phyloP scores from a whole-genome alignment of 2,797 vertebrate species.

The Ibycter americanus region DNA sequence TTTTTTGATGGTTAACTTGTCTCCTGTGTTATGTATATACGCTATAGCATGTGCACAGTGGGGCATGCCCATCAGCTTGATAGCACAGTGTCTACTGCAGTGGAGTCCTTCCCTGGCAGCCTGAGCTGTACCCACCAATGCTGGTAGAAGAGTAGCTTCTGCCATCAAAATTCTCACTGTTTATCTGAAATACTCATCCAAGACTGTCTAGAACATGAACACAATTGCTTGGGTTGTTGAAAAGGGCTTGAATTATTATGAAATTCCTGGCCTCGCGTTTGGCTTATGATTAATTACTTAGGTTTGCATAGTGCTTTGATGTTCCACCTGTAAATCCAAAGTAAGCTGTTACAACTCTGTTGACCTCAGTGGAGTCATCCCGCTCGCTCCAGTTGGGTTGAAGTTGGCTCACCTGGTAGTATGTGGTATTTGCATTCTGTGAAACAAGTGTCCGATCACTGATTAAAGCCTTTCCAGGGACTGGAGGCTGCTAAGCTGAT shows the following conservation, averaged over 20 bases:
- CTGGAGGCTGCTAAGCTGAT: neutral
- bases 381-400: neutral
- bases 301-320: neutral
- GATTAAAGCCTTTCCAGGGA: constrained; percentile 13
- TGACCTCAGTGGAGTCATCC: neutral
- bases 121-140: neutral
- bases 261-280: neutral
- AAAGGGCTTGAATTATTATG: neutral
- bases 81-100: neutral
- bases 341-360: neutral
- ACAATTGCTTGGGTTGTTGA: neutral
- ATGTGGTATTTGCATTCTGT: neutral
- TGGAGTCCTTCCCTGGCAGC: neutral
- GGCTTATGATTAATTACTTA: neutral
- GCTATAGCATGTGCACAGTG: neutral
- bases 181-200: neutral
- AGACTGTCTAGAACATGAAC: neutral
- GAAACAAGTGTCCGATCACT: neutral
- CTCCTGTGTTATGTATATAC: neutral
- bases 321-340: neutral
- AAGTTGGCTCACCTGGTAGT: neutral
- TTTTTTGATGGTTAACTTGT: neutral
- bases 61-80: neutral
- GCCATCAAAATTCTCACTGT: neutral
- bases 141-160: neutral